phyloP scores from a whole-genome alignment of 2,797 vertebrate genomes.

The Lutjanus argentimaculatus region DNA sequence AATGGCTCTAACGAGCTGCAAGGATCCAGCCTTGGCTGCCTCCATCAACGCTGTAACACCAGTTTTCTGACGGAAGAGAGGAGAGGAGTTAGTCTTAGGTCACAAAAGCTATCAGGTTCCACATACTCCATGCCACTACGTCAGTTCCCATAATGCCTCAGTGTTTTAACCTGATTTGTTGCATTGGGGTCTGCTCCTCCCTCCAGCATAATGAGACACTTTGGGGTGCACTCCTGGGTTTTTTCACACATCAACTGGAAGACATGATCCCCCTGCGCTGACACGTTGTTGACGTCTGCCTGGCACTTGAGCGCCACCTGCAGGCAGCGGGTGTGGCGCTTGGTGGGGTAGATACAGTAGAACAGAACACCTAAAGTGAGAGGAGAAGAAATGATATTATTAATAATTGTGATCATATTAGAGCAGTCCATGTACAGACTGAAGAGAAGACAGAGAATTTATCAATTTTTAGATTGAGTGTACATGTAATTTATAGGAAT shows the following conservation, averaged over 20 bases:
- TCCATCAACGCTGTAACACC: slow-evolving; percentile 93
- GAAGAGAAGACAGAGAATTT: background rate
- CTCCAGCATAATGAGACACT: slow-evolving; percentile 90
- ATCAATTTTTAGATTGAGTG: too few relatives aligned
- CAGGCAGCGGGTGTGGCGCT: slow-evolving; percentile 88
- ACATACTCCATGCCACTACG: background rate
- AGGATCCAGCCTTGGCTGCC: slow-evolving; percentile 86
- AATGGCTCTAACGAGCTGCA: slow-evolving; percentile 87
- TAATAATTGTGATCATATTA: background rate
- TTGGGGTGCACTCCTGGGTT: slow-evolving; percentile 83
- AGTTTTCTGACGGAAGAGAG: slow-evolving; percentile 82
- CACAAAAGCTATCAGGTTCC: background rate
- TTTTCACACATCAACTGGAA: slow-evolving; percentile 91
- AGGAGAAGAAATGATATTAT: background rate
- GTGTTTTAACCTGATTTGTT: slow-evolving; percentile 78
- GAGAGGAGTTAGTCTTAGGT: background rate
- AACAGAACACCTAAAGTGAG: slow-evolving; percentile 89
- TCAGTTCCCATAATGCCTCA: background rate
- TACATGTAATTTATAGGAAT: too few relatives aligned
- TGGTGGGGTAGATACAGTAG: slow-evolving; percentile 92
- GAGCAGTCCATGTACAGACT: background rate
- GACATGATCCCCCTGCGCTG: slow-evolving; percentile 85
- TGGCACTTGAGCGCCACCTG: slow-evolving; percentile 86
- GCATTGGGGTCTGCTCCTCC: slow-evolving; percentile 91
- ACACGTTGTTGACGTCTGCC: slow-evolving; percentile 91